phyloP scores from a whole-genome alignment of 2,113 vertebrate genomes.

The Amazona guildingii region DNA sequence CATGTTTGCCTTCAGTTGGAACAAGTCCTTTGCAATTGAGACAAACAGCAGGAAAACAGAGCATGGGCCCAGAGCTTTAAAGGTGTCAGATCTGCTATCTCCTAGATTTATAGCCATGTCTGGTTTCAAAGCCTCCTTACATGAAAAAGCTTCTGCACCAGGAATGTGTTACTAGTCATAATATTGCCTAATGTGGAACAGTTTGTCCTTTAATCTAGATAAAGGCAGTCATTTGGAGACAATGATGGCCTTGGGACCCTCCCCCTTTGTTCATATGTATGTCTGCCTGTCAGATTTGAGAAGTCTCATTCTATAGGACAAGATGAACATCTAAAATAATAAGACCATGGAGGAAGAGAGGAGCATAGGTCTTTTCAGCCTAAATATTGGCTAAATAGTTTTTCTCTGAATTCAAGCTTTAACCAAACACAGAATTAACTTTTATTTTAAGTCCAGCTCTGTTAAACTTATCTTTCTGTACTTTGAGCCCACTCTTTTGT shows the following conservation, averaged over 20 bases:
- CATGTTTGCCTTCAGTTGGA: background rate
- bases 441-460: background rate
- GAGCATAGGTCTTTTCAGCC: background rate
- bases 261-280: background rate
- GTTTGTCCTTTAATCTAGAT: background rate
- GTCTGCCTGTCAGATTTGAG: background rate
- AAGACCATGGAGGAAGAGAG: fast-evolving
- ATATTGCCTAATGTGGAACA: background rate
- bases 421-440: background rate
- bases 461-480: background rate
- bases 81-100: background rate
- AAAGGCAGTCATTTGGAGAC: background rate
- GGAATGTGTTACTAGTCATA: background rate
- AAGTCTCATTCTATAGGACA: background rate
- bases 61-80: background rate
- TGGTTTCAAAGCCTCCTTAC: background rate
- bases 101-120: background rate
- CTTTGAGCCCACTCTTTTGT: background rate
- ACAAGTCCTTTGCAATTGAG: background rate
- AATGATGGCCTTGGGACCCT: background rate
- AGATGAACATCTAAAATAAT: background rate
- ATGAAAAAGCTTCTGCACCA: background rate
- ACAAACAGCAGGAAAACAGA: background rate
- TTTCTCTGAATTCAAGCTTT: background rate
- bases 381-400: background rate